These are phyloP conservation scores for Ectemnius cavifrons DNA, from an alignment of 2,888 invertebrate species.

Conservation along the genomic window DNA sequence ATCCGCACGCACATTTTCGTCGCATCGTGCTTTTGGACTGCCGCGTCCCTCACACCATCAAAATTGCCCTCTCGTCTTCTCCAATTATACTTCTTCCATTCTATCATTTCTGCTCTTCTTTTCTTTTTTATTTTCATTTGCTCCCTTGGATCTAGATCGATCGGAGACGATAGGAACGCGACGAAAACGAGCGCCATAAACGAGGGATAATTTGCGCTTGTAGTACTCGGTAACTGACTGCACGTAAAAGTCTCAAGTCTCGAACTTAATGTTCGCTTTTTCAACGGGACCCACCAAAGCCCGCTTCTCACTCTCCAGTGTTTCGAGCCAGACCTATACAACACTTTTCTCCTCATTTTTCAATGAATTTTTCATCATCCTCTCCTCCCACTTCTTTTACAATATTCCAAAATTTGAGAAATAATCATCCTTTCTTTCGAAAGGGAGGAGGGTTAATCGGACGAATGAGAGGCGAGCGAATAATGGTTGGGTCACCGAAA, in stretches of 20 bases:
- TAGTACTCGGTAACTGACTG: constrained; percentile 74
- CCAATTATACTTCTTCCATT: too few species aligned
- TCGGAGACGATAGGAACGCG: constrained; percentile 46
- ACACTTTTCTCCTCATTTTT: background rate
- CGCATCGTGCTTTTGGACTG: constrained; percentile 42
- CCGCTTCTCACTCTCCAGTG: background rate
- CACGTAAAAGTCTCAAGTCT: constrained; percentile 73
- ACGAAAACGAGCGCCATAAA: constrained; percentile 64
- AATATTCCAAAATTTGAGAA: background rate
- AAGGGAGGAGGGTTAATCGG: background rate
- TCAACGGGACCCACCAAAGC: constrained; percentile 39
- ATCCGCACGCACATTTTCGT: constrained; percentile 61
- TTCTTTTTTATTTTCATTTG: too few species aligned
- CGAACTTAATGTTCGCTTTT: constrained; percentile 72
- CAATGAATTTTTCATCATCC: background rate
- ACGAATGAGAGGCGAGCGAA: constrained; percentile 27
- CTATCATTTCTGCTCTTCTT: too few species aligned
- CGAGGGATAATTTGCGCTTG: constrained; percentile 75
- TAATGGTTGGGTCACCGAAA: constrained; percentile 37
- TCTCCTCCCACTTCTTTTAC: background rate
- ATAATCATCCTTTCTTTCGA: background rate
- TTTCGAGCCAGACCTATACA: background rate
- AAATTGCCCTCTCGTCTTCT: constrained; percentile 24
- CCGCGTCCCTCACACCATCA: constrained; percentile 25
- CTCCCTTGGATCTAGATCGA: constrained; percentile 10